These are phyloP conservation scores for Microcebus lehilahytsara DNA, from an alignment of 2,113 vertebrate genomes.

Conservation along the genomic window DNA sequence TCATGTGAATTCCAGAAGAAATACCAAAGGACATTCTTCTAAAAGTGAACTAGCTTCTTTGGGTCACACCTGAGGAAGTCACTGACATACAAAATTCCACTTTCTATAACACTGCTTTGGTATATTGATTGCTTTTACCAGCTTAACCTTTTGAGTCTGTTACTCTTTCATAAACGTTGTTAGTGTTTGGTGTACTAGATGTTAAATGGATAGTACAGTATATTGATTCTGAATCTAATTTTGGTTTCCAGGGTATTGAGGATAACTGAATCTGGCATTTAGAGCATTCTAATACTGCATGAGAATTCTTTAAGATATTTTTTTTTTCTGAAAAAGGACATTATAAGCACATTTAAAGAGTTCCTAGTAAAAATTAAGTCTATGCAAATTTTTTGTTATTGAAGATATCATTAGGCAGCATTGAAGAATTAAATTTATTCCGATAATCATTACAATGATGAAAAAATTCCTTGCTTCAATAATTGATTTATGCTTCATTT, in stretches of 20 bases:
- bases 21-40: background rate
- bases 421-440: conserved; percentile 88
- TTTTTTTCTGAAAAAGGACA: conserved; percentile 53
- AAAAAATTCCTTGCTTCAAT: conserved; percentile 89
- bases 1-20: conserved; percentile 19
- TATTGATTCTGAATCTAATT: conserved; percentile 67
- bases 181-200: conserved; percentile 65
- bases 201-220: conserved; percentile 51
- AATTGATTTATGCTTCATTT: conserved; percentile 92
- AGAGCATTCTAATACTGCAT: conserved; percentile 25
- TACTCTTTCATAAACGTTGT: conserved; percentile 66
- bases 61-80: background rate
- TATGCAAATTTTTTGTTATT: conserved; percentile 80
- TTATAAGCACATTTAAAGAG: conserved; percentile 74
- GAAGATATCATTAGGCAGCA: conserved; percentile 85
- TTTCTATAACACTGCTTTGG: background rate
- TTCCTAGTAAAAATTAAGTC: conserved; percentile 81
- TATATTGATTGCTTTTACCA: conserved; percentile 57
- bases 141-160: conserved; percentile 65
- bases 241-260: conserved; percentile 55
- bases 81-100: background rate
- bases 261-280: conserved; percentile 60
- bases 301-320: conserved; percentile 66
- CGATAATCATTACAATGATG: conserved; percentile 89
- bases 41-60: background rate